Percentiles rank a stretch among this genome's conserved stretches.
Evolutionary conservation across 1,140 invertebrate genomes (phyloP).

Genomic region (Wiebesia pumilae): DNA sequence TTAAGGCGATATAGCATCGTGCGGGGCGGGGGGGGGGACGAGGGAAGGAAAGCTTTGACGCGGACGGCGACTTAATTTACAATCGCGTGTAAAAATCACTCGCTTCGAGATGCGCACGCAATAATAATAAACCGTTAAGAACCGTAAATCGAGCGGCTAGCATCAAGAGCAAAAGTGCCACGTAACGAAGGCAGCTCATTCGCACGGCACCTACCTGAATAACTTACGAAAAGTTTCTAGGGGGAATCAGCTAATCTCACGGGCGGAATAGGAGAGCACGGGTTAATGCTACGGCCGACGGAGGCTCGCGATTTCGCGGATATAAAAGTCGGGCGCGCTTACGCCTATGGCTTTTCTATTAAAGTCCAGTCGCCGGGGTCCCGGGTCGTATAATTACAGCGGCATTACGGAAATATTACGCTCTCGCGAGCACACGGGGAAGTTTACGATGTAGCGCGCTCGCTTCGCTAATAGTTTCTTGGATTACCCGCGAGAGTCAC

Average conservation of each 20-base stretch:
- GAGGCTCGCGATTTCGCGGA: conserved; percentile 12
- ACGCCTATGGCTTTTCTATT: conserved; percentile 36
- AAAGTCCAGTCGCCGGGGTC: conserved; percentile 3
- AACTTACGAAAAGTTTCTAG: neutral
- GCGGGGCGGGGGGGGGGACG: neutral
- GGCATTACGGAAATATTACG: conserved; percentile 49
- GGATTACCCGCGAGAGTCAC: conserved; percentile 42
- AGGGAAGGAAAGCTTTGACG: neutral
- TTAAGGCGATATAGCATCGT: neutral
- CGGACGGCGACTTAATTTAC: conserved; percentile 35
- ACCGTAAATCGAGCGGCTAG: conserved; percentile 31
- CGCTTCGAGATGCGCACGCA: neutral
- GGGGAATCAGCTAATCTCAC: conserved; percentile 18
- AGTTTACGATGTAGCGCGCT: conserved; percentile 43
- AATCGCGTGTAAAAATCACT: conserved; percentile 44
- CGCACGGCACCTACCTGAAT: neutral
- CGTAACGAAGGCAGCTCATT: conserved; percentile 32
- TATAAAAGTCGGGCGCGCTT: conserved; percentile 39
- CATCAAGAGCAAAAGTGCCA: conserved; percentile 23
- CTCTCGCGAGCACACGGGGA: conserved; percentile 19
- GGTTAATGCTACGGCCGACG: neutral
- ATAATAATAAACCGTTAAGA: conserved; percentile 34
- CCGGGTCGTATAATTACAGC: conserved; percentile 40
- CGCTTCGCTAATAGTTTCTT: conserved; percentile 51
- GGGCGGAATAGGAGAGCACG: neutral